Evolutionary conservation across 1,140 invertebrate species (phyloP).

Genomic region (Ostrea edulis): DNA sequence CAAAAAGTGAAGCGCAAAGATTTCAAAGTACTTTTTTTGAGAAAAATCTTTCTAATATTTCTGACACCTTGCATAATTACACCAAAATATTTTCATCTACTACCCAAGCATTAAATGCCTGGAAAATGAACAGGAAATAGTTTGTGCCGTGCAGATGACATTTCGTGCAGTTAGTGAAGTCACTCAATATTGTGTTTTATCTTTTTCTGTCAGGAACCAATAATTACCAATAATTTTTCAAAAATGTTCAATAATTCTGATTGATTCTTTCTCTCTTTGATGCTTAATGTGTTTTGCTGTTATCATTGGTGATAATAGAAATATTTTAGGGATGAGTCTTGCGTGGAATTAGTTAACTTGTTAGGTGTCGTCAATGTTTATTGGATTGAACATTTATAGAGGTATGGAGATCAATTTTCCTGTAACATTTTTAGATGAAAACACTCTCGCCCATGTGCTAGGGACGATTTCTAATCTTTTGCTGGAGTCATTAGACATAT

Average conservation of each 20-base stretch:
- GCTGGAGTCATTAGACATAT: neutral
- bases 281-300: slow-evolving; percentile 5
- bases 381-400: neutral
- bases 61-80: too few relatives aligned
- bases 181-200: neutral
- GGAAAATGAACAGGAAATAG: too few relatives aligned
- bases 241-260: slow-evolving; percentile 2
- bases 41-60: too few relatives aligned
- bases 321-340: neutral
- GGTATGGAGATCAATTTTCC: slow-evolving; percentile 2
- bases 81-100: too few relatives aligned
- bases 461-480: neutral
- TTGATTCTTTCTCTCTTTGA: neutral
- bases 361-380: neutral
- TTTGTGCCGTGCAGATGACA: neutral
- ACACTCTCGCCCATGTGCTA: neutral
- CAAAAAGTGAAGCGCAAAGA: too few relatives aligned
- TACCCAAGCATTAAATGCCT: too few relatives aligned
- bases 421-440: neutral
- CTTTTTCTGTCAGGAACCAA: neutral
- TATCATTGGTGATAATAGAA: neutral
- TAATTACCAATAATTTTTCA: neutral
- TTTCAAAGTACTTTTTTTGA: too few relatives aligned
- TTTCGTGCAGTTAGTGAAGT: neutral
- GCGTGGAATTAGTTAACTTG: neutral